Evolutionary conservation across 2,797 vertebrate genomes (phyloP).

Genomic region (Hypotaenidia philippensis): DNA sequence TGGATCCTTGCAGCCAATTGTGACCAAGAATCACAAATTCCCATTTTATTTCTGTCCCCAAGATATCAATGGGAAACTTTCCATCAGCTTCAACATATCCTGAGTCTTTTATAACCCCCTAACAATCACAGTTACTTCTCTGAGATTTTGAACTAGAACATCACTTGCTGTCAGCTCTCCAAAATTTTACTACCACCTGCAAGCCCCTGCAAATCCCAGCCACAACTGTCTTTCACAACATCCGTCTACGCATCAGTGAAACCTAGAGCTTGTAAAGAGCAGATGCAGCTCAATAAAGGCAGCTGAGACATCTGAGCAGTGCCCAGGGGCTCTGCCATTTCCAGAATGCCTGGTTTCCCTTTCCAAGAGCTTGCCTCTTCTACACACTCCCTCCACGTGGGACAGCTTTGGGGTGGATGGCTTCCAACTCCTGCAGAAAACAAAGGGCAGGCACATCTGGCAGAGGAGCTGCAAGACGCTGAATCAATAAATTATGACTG

Average conservation of each 20-base stretch:
- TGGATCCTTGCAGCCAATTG: not conserved
- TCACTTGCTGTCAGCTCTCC: conserved; percentile 42
- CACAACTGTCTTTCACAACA: conserved; percentile 30
- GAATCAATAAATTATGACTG: conserved; percentile 1
- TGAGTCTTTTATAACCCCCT: not conserved
- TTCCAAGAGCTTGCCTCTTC: conserved; percentile 28
- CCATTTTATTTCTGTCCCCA: not conserved
- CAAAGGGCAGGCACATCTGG: conserved; percentile 59
- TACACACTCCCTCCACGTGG: not conserved
- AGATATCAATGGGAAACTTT: not conserved
- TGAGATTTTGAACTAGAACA: conserved; percentile 18
- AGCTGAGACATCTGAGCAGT: not conserved
- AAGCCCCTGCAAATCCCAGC: conserved; percentile 40
- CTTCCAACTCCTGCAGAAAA: conserved; percentile 37
- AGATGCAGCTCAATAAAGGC: conserved; percentile 15
- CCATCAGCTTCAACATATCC: not conserved
- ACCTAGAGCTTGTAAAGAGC: conserved; percentile 29
- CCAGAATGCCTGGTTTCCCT: not conserved
- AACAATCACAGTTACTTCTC: not conserved
- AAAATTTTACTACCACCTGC: conserved; percentile 36
- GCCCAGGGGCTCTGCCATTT: conserved; percentile 44
- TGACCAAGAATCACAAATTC: not conserved
- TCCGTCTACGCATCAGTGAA: not conserved
- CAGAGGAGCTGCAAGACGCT: not conserved
- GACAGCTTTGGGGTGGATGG: not conserved